Base-by-base conservation (phyloP, 2,888 invertebrate species). In the Eupithecia tripunctaria region DNA sequence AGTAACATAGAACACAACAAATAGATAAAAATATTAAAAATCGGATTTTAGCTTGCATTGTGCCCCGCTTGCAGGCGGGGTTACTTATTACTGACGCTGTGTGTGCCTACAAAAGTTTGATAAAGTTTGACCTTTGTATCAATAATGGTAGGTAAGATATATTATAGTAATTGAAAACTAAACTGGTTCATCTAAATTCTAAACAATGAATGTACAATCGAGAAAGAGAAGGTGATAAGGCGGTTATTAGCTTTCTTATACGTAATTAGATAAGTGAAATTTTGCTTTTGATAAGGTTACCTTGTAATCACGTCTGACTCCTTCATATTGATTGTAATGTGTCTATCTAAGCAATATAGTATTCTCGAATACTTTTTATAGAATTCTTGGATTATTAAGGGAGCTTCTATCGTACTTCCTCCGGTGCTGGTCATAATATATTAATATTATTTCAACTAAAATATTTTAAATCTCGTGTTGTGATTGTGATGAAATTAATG, bases 301-400 rank as follows among this genome's bases (percentile, higher is more conserved):
- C 93, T 89, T 68, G 88, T 87, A 79, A 81, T 76, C 72, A 93
- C 83, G 41, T 78, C 76, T 60, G 82, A 85, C 68, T 78, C 78
- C 65, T 70, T 73, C 78, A 94, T 78, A 84, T 88, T 90, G 27
- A 77, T 82, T 41, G 87, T 80, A 77, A 93, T 85, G 76, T 86
- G 86, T 32, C 67, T 78, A 75, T 93, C 89, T 63, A 91, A 73
- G 27, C 74, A 70, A 69, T 69, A 74, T 2, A 86, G 51, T 29
- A 82, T 67, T 36, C 70, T 77, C 1, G 76, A 25, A 71, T 65
- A 81, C 56, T 81, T 80, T 68, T 67, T 67, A 4, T 74, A 29
- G 2, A 78, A 18, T 64, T 65, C 71, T 27, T 73, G 38, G n/a
- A 74, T 68, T 63, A 32, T 1, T n/a, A 32, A 5, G 18, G 32